A percentile compares a stretch with the other conserved stretches of the same genome.
These are phyloP conservation scores for Psammodynastes pulverulentus DNA, from an alignment of 2,113 vertebrate species.

Conservation along the genomic window DNA sequence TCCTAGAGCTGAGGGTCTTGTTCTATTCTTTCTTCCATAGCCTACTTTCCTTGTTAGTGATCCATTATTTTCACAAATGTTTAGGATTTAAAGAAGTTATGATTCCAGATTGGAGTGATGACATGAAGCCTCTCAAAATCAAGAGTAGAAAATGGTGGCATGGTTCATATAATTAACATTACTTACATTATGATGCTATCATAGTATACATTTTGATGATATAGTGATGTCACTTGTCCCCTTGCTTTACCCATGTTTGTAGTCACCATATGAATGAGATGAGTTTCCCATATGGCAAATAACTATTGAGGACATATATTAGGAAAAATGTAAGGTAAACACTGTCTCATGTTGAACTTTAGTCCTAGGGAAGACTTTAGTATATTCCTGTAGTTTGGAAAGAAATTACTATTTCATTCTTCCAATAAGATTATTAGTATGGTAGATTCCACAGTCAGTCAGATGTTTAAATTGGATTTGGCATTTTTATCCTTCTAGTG, in stretches of 20 bases:
- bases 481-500: not conserved
- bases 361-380: not conserved
- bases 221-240: not conserved
- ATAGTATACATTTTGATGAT: not conserved
- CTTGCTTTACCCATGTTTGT: not conserved
- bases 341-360: not conserved
- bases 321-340: not conserved
- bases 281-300: not conserved
- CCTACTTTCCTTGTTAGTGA: slow-evolving; percentile 16
- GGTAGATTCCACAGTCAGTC: not conserved
- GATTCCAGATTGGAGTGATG: slow-evolving; percentile 22
- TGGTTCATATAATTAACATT: not conserved
- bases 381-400: not conserved
- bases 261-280: not conserved
- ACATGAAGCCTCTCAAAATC: slow-evolving; percentile 36
- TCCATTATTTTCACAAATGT: slow-evolving; percentile 50
- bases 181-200: not conserved
- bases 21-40: not conserved
- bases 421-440: not conserved
- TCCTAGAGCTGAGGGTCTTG: slow-evolving; percentile 51
- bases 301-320: not conserved
- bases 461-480: not conserved
- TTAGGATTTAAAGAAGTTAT: slow-evolving; percentile 45
- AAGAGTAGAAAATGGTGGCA: slow-evolving; percentile 29
- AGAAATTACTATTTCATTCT: not conserved